These are phyloP conservation scores for Pemphigus obesinymphae DNA, from an alignment of 1,140 invertebrate genomes.

Conservation along the genomic window DNA sequence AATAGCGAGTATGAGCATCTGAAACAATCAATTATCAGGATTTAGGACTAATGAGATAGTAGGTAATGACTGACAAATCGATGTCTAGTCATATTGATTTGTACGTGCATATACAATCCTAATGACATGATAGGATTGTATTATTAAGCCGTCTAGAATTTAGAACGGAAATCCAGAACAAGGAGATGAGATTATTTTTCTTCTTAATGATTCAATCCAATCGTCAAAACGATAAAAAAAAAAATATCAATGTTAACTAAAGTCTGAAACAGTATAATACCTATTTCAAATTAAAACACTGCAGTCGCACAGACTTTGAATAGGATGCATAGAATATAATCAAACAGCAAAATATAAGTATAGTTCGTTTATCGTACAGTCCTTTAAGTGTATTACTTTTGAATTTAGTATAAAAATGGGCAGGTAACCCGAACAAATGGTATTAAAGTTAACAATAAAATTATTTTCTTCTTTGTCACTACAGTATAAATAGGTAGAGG, in stretches of 20 bases:
- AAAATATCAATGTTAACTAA: too few relatives aligned
- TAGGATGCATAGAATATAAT: too few relatives aligned
- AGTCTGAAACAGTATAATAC: too few relatives aligned
- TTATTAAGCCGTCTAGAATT: background rate
- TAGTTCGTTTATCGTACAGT: background rate
- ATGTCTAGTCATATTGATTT: background rate
- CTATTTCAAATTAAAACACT: background rate
- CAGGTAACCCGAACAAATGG: background rate
- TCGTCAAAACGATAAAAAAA: too few relatives aligned
- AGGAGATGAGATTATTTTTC: too few relatives aligned
- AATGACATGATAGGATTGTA: background rate
- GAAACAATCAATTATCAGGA: too few relatives aligned
- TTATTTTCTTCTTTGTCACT: background rate
- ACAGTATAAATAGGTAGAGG: background rate
- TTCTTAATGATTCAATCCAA: too few relatives aligned
- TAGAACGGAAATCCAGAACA: too few relatives aligned
- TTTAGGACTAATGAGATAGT: too few relatives aligned
- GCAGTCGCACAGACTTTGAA: background rate
- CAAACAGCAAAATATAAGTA: too few relatives aligned
- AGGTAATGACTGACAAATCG: background rate
- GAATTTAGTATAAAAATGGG: background rate
- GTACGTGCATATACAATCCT: background rate
- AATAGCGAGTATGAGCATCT: background rate
- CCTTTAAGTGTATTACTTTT: background rate
- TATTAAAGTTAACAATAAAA: conserved; percentile 1